These are phyloP conservation scores for Microctonus aethiopoides DNA, from an alignment of 2,888 invertebrate genomes.

Conservation along the genomic window DNA sequence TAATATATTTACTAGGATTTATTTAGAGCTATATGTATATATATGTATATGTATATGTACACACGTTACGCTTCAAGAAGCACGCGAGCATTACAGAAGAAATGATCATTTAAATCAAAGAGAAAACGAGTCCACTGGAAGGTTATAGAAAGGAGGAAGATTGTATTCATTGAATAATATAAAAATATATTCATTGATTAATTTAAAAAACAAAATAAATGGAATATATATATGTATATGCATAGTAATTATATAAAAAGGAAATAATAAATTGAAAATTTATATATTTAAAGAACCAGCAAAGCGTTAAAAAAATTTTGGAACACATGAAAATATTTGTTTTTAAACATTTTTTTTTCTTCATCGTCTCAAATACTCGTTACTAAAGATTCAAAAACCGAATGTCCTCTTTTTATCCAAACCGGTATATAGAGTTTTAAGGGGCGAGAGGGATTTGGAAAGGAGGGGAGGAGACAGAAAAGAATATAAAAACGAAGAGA, in stretches of 20 bases:
- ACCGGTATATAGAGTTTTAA: too few relatives aligned
- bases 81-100: not conserved
- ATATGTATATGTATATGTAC: too few relatives aligned
- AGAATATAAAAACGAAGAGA: not conserved
- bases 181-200: not conserved
- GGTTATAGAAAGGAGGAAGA: conserved; percentile 19
- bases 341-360: conserved; percentile 12
- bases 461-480: conserved; percentile 28
- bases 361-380: not conserved
- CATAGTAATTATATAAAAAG: too few relatives aligned
- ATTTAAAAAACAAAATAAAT: too few relatives aligned
- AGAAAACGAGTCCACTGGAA: conserved; percentile 7
- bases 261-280: not conserved
- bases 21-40: too few relatives aligned
- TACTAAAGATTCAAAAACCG: not conserved
- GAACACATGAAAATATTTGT: not conserved
- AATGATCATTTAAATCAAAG: conserved; percentile 12
- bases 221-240: too few relatives aligned
- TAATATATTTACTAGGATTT: too few relatives aligned
- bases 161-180: conserved; percentile 2
- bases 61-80: conserved; percentile 13
- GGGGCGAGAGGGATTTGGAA: too few relatives aligned
- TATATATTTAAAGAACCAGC: not conserved
- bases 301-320: too few relatives aligned
- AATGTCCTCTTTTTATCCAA: conserved; percentile 14